phyloP scores from a whole-genome alignment of 1,140 invertebrate genomes.

The Drosophila orosa region DNA sequence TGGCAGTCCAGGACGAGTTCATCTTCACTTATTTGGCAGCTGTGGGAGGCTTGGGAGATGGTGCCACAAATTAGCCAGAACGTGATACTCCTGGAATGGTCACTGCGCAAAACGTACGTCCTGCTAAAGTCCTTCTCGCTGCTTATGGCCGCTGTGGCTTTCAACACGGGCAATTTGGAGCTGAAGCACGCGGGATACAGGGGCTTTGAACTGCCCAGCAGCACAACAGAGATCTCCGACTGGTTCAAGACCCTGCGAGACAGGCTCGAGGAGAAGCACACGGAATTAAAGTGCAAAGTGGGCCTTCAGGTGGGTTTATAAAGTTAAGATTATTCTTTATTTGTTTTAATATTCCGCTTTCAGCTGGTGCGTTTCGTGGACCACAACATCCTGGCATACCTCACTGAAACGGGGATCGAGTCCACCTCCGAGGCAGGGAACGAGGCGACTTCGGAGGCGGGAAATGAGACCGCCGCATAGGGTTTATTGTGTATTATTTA shows the following conservation, averaged over 20 bases:
- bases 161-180: constrained; percentile 36
- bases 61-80: constrained; percentile 34
- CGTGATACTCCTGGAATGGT: constrained; percentile 47
- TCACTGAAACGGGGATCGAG: constrained; percentile 48
- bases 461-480: constrained; percentile 29
- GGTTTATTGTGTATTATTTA: constrained; percentile 13
- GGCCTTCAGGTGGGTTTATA: constrained; percentile 27
- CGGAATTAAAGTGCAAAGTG: constrained; percentile 11
- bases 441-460: constrained; percentile 46
- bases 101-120: constrained; percentile 39
- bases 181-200: constrained; percentile 56
- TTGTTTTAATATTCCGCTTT: not conserved
- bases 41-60: constrained; percentile 61
- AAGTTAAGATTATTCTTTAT: not conserved
- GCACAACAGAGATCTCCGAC: constrained; percentile 12
- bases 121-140: constrained; percentile 48
- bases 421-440: constrained; percentile 47
- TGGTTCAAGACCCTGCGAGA: constrained; percentile 56
- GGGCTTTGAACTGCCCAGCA: constrained; percentile 53
- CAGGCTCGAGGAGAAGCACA: constrained; percentile 51
- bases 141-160: constrained; percentile 43
- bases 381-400: constrained; percentile 48
- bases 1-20: not conserved
- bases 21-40: constrained; percentile 15
- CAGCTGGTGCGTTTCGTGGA: constrained; percentile 59